Percentiles rank a stretch among this genome's conserved stretches.
phyloP scores from a whole-genome alignment of 2,113 vertebrate species.

The Ovis aries region ARS-UI_Ramb_v3.0 NC_056064.1:46946501-46947000 shows the following conservation, averaged over 20 bases:
- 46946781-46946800: not conserved
- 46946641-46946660: not conserved
- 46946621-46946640: too few species aligned
- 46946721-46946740: not conserved
- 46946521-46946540: not conserved
- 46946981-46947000: not conserved
- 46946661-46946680: not conserved
- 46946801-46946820: not conserved
- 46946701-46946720: not conserved
- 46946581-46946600: not conserved
- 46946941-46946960: not conserved
- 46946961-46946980: not conserved
- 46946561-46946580: not conserved
- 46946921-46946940: not conserved
- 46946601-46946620: not conserved
- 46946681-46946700: too few species aligned
- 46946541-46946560: not conserved
- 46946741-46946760: not conserved
- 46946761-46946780: not conserved
- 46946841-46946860: not conserved
- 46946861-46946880: not conserved
- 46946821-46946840: not conserved
- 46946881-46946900: not conserved
- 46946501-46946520: not conserved
- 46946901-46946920: not conserved